phyloP scores from a whole-genome alignment of 2,113 vertebrate genomes.

The Copsychus sechellarum region DNA sequence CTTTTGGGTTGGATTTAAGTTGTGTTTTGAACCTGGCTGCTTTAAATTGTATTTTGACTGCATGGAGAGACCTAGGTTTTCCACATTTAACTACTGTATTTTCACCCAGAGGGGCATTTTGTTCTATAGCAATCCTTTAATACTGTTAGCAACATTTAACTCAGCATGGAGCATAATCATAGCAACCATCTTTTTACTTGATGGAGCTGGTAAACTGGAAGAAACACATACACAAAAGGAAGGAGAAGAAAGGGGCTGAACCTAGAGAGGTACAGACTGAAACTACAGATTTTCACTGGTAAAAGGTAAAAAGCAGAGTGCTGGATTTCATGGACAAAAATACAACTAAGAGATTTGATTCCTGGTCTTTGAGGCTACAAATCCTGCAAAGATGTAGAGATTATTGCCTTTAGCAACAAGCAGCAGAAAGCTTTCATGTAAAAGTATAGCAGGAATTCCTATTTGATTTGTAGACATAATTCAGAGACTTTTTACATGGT shows the following conservation, averaged over 20 bases:
- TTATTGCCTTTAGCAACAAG: neutral
- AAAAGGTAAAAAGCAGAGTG: neutral
- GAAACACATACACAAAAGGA: neutral
- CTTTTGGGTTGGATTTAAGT: neutral
- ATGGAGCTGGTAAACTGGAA: neutral
- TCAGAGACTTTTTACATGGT: neutral
- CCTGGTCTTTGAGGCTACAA: neutral
- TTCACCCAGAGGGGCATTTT: neutral
- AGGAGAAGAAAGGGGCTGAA: neutral
- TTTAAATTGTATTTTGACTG: constrained; percentile 2
- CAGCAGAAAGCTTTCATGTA: neutral
- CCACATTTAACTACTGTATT: neutral
- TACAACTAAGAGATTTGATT: neutral
- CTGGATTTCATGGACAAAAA: neutral
- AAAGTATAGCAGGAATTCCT: neutral
- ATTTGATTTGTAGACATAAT: neutral
- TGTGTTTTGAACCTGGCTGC: neutral
- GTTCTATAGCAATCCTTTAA: neutral
- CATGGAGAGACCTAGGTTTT: neutral
- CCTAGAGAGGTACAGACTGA: neutral
- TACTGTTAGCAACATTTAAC: neutral
- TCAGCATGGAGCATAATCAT: neutral
- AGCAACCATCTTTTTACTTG: neutral
- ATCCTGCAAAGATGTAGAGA: neutral
- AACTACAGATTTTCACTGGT: neutral